Evolutionary conservation across 2,888 invertebrate genomes (phyloP), one percentile per base, ranked within the genome.

Genomic region (Apotomis betuletana): DNA sequence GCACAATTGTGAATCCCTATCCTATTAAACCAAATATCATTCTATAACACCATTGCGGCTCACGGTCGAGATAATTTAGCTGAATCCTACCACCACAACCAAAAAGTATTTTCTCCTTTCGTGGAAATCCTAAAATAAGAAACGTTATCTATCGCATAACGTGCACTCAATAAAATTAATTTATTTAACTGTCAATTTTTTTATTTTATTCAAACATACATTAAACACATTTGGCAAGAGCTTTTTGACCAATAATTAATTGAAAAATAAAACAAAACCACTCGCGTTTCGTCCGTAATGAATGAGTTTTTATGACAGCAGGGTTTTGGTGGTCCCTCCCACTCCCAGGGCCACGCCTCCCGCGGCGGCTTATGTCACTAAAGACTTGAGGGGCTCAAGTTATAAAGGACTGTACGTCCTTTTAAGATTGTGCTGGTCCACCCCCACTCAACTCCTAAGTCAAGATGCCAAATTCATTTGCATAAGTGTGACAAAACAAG

Each of bases 321-420:
- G 13, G 15, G 6, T 51, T 38, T 51, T 52, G 44, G 38, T 36
- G 9, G 59, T 12, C 55, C 65, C 70, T 65, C 70, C 70, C 65
- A 54, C 70, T 65, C 70, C 70, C 65, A 54, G 54, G 51, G 60
- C 55, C 46, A 65, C 70, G 60, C 70, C 69, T 63, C 15, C 57
- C 10, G 9, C 49, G 3, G 49, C 27, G 12, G 13, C n/a, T 59
- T 13, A 12, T 10, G 36, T 55, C 41, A 54, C 15, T 57, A n/a
- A 65, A 2, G 65, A 4, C 27, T 27, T 27, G 46, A 46, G 15
- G 15, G 6, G 58, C 13, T 36, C 27, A 41, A 9, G 4, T 36
- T 10, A 3, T 8, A 4, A 36, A n/a, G 4, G 5, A 65, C 57
- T 27, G 27, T 57, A 27, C 27, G 65, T 36, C n/a, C 5, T 55